Evolutionary conservation across 2,113 vertebrate species (phyloP).

Genomic region (Triplophysa siluroides): DNA sequence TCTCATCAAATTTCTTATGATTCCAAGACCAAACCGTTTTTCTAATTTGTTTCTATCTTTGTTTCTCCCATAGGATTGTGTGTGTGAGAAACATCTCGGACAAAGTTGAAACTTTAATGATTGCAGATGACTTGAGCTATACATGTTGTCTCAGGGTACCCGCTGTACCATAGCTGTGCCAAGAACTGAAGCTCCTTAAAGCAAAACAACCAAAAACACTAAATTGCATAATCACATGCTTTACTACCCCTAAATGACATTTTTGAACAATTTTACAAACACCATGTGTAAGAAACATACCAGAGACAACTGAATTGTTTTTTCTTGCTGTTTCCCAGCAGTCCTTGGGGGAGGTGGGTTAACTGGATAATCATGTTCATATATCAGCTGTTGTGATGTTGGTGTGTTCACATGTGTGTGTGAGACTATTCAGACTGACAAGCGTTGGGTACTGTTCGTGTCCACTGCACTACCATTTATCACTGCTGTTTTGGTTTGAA

Average conservation of each 20-base stretch:
- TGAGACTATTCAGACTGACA: constrained; percentile 1
- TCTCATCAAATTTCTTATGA: too few relatives aligned
- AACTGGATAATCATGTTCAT: constrained; percentile 25
- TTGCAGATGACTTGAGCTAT: too few relatives aligned
- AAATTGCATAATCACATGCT: constrained; percentile 15
- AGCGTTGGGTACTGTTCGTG: background rate
- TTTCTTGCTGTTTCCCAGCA: constrained; percentile 5
- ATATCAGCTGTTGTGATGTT: constrained; percentile 23
- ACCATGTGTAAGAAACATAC: constrained; percentile 17
- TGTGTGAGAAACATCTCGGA: too few relatives aligned
- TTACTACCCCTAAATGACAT: constrained; percentile 15
- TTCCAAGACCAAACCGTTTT: too few relatives aligned
- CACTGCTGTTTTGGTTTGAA: constrained; percentile 17
- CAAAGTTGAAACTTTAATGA: too few relatives aligned
- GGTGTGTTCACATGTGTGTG: constrained; percentile 20
- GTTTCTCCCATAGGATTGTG: too few relatives aligned
- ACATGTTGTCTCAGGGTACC: background rate
- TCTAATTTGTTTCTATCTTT: too few relatives aligned
- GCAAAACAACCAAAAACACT: background rate
- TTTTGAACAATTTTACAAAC: background rate
- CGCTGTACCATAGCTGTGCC: background rate
- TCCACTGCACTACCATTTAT: too few relatives aligned
- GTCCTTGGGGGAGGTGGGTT: background rate
- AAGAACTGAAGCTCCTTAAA: background rate
- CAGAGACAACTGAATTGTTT: background rate